phyloP scores from a whole-genome alignment of 2,888 invertebrate genomes.

The Galerucella pusilla region DNA sequence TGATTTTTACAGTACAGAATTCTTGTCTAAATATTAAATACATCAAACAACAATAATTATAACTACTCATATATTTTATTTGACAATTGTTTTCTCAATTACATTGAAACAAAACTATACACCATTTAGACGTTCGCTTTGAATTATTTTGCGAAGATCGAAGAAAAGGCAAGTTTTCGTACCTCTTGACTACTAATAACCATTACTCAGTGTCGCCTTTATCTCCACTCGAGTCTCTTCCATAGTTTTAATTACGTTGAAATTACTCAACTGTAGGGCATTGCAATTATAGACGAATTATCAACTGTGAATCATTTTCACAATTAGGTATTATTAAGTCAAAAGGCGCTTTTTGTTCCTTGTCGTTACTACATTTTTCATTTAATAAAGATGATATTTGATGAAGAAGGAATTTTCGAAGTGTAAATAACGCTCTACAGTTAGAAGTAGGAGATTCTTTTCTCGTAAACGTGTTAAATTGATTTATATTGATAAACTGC shows the following conservation, averaged over 20 bases:
- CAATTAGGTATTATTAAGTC: constrained; percentile 3
- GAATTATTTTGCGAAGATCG: constrained; percentile 1
- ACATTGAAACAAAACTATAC: not conserved
- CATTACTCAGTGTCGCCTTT: constrained; percentile 22
- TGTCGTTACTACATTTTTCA: not conserved
- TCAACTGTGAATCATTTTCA: constrained; percentile 4
- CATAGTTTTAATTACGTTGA: constrained; percentile 22
- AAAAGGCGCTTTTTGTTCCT: not conserved
- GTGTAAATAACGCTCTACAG: no score
- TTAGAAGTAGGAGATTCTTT: no score
- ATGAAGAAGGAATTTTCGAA: no score
- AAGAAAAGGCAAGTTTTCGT: constrained; percentile 14
- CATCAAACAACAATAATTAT: not conserved
- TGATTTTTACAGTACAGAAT: no score
- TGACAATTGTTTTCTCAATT: not conserved
- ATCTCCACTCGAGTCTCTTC: constrained; percentile 18
- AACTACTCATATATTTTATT: not conserved
- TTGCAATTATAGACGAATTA: constrained; percentile 15
- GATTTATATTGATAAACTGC: no score
- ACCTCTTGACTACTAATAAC: constrained; percentile 19
- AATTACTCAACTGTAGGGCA: constrained; percentile 11
- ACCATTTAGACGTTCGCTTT: not conserved
- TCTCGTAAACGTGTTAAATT: no score
- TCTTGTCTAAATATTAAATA: not conserved
- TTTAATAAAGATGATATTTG: not conserved